Evolutionary conservation across 1,140 invertebrate genomes (phyloP).

Genomic region (Drosophila parabipectinata): DNA sequence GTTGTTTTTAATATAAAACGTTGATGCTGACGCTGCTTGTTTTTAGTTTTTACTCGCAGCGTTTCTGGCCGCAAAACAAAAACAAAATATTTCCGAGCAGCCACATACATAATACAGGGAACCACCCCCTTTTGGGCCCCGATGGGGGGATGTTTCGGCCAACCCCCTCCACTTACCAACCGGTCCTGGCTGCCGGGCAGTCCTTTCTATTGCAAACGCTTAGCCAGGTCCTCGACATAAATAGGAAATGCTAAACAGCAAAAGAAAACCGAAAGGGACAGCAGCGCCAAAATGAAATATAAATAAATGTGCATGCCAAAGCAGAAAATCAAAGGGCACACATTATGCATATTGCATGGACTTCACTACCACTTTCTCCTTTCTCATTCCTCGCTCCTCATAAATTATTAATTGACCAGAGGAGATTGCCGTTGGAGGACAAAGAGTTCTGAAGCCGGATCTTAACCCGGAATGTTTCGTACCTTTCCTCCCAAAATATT

Average conservation of each 20-base stretch:
- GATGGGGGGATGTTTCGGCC: not conserved
- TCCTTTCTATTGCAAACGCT: slow-evolving; percentile 57
- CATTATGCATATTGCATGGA: slow-evolving; percentile 77
- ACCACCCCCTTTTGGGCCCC: slow-evolving; percentile 1
- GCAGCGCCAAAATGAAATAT: slow-evolving; percentile 67
- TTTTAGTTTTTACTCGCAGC: slow-evolving; percentile 69
- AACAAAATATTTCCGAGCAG: slow-evolving; percentile 46
- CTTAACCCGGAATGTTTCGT: not conserved
- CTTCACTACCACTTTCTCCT: not conserved
- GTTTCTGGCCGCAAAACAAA: slow-evolving; percentile 49
- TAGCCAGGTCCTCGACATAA: slow-evolving; percentile 64
- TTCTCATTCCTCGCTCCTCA: slow-evolving; percentile 5
- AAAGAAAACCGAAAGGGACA: slow-evolving; percentile 48
- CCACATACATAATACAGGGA: slow-evolving; percentile 45
- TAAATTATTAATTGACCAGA: slow-evolving; percentile 56
- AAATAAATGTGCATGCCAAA: slow-evolving; percentile 75
- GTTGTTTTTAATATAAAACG: slow-evolving; percentile 79
- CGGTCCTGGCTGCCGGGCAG: not conserved
- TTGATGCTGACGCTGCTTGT: slow-evolving; percentile 79
- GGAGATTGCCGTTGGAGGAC: slow-evolving; percentile 13
- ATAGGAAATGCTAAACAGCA: slow-evolving; percentile 65
- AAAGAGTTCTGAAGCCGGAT: not conserved
- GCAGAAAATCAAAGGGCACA: slow-evolving; percentile 75
- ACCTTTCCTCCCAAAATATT: not conserved
- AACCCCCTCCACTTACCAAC: not conserved